A percentile compares a stretch with the other conserved stretches of the same genome.
Conservation (phyloP, 2,888 invertebrate species). For the Anagyrus pseudococci region DNA sequence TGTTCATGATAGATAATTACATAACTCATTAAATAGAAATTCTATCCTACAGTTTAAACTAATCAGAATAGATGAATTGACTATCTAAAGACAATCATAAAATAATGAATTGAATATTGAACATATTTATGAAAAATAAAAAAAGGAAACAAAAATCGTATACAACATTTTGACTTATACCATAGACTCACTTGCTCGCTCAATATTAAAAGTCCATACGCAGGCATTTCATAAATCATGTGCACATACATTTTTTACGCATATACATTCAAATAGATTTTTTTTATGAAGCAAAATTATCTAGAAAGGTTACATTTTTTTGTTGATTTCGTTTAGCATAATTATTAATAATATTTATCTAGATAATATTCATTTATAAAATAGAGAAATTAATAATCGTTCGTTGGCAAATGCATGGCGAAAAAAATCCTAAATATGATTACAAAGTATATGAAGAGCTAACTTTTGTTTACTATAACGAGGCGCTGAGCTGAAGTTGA, state of each 20-base stretch:
- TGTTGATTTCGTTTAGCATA: slow-evolving; percentile 45
- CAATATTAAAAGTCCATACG: slow-evolving; percentile 21
- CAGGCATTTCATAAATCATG: slow-evolving; percentile 20
- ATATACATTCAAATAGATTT: slow-evolving; percentile 29
- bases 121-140: slow-evolving; percentile 24
- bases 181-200: slow-evolving; percentile 21
- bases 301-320: slow-evolving; percentile 57
- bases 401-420: slow-evolving; percentile 62
- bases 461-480: slow-evolving; percentile 47
- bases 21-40: background rate
- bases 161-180: slow-evolving; percentile 1
- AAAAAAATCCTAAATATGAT: slow-evolving; percentile 54
- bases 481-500: slow-evolving; percentile 60
- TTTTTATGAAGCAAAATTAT: slow-evolving; percentile 54
- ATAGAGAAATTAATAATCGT: slow-evolving; percentile 51
- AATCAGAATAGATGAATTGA: background rate
- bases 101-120: slow-evolving; percentile 31
- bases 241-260: slow-evolving; percentile 25
- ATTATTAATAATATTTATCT: slow-evolving; percentile 55
- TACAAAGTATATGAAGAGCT: slow-evolving; percentile 45
- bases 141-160: slow-evolving; percentile 26
- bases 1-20: slow-evolving; percentile 45
- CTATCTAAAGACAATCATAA: slow-evolving; percentile 26
- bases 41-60: background rate
- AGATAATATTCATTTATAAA: slow-evolving; percentile 48